These are phyloP conservation scores for Mesochorus sp. DNA, from an alignment of 2,888 invertebrate genomes.

Conservation along the genomic window DNA sequence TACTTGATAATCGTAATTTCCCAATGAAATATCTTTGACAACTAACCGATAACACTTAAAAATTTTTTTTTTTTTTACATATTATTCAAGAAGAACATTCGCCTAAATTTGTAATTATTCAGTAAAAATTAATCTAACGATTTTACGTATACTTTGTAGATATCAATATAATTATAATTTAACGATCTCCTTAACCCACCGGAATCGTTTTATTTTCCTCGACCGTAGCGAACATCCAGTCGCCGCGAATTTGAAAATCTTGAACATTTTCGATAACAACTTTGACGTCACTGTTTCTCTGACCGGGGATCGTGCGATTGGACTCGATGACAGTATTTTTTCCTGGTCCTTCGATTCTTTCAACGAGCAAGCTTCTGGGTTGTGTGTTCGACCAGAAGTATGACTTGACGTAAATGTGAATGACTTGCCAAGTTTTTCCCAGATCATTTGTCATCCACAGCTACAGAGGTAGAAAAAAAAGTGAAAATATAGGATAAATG, in stretches of 20 bases:
- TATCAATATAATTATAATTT: no score
- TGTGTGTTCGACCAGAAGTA: conserved; percentile 87
- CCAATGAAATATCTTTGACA: no score
- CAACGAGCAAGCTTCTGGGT: conserved; percentile 85
- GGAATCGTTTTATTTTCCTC: conserved; percentile 84
- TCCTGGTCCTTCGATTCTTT: conserved; percentile 86
- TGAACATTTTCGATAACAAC: conserved; percentile 87
- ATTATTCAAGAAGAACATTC: no score
- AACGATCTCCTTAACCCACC: no score
- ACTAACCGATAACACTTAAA: no score
- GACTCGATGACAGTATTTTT: conserved; percentile 83
- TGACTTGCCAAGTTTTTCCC: conserved; percentile 87
- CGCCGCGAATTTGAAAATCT: conserved; percentile 92
- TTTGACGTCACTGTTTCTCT: conserved; percentile 72
- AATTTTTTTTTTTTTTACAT: no score
- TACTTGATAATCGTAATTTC: no score
- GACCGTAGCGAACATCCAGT: conserved; percentile 93
- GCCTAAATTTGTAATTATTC: no score
- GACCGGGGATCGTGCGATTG: conserved; percentile 72
- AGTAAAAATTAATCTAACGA: no score
- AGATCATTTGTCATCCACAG: conserved; percentile 90
- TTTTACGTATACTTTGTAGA: no score
- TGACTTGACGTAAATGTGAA: conserved; percentile 90
- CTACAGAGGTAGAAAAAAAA: conserved; percentile 82
- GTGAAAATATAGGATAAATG: conserved; percentile 19